Base-by-base conservation (phyloP, 2,113 vertebrate genomes). In the Cyprinodon brontotheroides region DNA sequence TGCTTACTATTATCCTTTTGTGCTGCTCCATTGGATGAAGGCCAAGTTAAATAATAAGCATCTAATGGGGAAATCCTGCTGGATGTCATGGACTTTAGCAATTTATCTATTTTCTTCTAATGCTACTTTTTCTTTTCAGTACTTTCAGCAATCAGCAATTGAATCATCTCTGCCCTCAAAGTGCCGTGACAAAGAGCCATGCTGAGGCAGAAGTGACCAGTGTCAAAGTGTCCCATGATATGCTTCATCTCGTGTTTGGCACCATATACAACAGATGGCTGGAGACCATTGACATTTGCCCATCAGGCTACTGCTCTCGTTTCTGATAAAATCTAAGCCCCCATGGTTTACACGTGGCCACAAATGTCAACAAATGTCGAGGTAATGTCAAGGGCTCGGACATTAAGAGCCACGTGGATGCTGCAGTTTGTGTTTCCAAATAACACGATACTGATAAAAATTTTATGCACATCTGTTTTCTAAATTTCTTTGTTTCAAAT, bases 311-410 rank as follows among this genome's bases (percentile, higher is more conserved):
- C 77, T 81, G 66, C 60, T 43, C 79, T 70, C 61, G 71, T 65
- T 84, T 87, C 75, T 86, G 86, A 91, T 87, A 72, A 90, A 88
- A 78, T 80, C 82, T 70, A 84, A 86, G 75, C 76, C 73, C 78
- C 68, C 71, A 80, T 70, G 69, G 82, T 91, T 89, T 91, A 92
- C 86, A 89, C 67, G 76, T 90, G 83, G 89, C 75, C 80, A 83
- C 75, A 94, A 95, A 95, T 95, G 94, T 92, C 94, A 91, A 73
- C 78, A 93, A 94, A 94, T 94, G 92, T 93, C 92, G 61, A 75
- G 79, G 61, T 93, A 94, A 94, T 94, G 94, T 92, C 94, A 94
- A 92, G 90, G 90, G 68, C 87, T 80, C 22, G 22, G 80, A 85
- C 79, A 15, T 73, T 57, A 78, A 59, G 80, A 70, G 45, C 65